Conservation (phyloP, 2,113 vertebrate species). For the Calidris pugnax region DNA sequence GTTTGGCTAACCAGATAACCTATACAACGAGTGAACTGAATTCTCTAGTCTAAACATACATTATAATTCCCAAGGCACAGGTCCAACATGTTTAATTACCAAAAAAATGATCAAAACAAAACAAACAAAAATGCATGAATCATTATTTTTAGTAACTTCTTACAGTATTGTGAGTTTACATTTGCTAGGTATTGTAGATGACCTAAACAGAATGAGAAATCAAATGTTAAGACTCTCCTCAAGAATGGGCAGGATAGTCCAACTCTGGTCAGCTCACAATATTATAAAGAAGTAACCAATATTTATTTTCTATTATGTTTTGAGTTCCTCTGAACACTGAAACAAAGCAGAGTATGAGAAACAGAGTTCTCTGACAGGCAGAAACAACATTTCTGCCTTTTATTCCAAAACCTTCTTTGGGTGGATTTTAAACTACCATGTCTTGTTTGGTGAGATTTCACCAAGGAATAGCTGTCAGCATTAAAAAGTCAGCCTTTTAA, state of each 20-base stretch:
- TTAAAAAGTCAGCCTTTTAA: neutral
- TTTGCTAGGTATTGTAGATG: neutral
- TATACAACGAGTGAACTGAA: neutral
- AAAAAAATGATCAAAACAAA: neutral
- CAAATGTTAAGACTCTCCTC: neutral
- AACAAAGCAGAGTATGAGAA: neutral
- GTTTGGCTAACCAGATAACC: neutral
- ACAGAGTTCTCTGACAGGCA: neutral
- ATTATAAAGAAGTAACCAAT: neutral
- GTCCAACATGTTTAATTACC: neutral
- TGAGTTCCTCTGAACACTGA: neutral
- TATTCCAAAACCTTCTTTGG: neutral
- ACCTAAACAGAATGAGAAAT: neutral
- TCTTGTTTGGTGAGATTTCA: neutral
- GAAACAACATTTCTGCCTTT: neutral
- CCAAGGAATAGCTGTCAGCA: conserved; percentile 26
- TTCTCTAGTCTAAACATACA: neutral
- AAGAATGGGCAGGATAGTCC: neutral
- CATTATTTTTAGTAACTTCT: neutral
- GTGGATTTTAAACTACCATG: neutral
- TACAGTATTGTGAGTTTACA: neutral
- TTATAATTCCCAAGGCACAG: neutral
- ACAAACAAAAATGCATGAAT: neutral
- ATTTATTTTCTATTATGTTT: neutral
- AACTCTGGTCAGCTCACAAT: neutral